Evolutionary conservation across 2,888 invertebrate species (phyloP), one percentile per base, ranked within the genome.

Genomic region (Quadriops clusia): DNA sequence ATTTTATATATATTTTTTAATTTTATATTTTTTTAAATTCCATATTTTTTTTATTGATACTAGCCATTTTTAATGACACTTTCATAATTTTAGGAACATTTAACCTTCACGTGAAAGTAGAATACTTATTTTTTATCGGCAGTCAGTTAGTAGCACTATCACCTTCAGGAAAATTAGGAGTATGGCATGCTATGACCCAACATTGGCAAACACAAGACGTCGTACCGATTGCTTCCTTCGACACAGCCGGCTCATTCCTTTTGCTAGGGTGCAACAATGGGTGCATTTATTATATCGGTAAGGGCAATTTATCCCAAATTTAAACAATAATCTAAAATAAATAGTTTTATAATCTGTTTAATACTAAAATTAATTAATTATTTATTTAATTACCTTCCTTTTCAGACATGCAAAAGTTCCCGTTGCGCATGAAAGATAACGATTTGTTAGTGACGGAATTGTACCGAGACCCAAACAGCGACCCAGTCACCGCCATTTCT

Each of bases 331-430:
- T 9, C 7, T 6, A 23, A 9, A 23, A 23, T n/a, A 23, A 23
- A n/a, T 8, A 9, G 6, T 9, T 9, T 23, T 7, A 8, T 8
- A 8, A 9, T 23, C n/a, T 23, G 10, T 7, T 23, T 6, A 7
- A 23, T 8, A 23, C 25, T 7, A 10, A 11, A 4, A 7, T 13
- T 20, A 26, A 16, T 10, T 17, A 12, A 10, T 26, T 14, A 5
- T 22, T 23, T 31, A 32, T 33, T 31, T 33, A 23, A 42, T 50
- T 63, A 33, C n/a, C n/a, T n/a, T n/a, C n/a, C n/a, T n/a, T n/a
- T n/a, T n/a, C 64, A 86, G 95, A 97, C 61, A 98, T 98, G 97
- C 95, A 97, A 61, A 98, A 98, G 61, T 97, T 98, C 61, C 95
- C 95, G 1, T 61, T 97, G 5, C 72, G 97, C 23, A 97, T 98